These are phyloP conservation scores for Crotalus horridus DNA, from an alignment of 2,113 vertebrate genomes.

Conservation along the genomic window DNA sequence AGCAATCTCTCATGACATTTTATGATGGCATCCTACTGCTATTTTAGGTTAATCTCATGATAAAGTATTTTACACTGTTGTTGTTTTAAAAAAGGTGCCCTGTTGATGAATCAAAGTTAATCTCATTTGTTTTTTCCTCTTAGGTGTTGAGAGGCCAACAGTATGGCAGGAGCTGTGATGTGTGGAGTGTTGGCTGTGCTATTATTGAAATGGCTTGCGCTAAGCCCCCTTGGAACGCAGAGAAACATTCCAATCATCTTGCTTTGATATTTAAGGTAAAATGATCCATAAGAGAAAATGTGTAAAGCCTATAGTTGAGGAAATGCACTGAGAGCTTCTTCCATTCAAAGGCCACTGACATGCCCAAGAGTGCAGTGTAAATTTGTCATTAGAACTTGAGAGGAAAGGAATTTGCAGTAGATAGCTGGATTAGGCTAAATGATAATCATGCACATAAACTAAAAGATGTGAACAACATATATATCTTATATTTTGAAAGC, in stretches of 20 bases:
- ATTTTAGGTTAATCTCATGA: background rate
- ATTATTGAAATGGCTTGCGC: slow-evolving; percentile 92
- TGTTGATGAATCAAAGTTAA: background rate
- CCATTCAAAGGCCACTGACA: background rate
- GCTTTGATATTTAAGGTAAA: slow-evolving; percentile 90
- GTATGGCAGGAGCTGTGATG: slow-evolving; percentile 90
- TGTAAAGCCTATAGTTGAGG: background rate
- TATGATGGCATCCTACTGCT: background rate
- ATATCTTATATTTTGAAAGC: background rate
- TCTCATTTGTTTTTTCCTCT: slow-evolving; percentile 23
- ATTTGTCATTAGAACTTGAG: background rate
- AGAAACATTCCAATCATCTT: slow-evolving; percentile 91
- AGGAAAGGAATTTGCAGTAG: background rate
- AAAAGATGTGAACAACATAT: background rate
- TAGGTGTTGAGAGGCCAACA: slow-evolving; percentile 88
- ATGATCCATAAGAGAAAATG: background rate
- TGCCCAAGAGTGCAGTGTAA: background rate
- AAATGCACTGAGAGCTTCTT: background rate
- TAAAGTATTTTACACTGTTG: background rate
- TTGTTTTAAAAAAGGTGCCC: background rate
- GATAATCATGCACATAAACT: background rate
- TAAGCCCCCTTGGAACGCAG: slow-evolving; percentile 90
- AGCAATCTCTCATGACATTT: background rate
- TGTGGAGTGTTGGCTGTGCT: slow-evolving; percentile 89
- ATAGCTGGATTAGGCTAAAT: background rate